Evolutionary conservation across 1,140 invertebrate genomes (phyloP), one percentile per base, ranked within the genome.

Genomic region (Lysiphlebus fabarum): DNA sequence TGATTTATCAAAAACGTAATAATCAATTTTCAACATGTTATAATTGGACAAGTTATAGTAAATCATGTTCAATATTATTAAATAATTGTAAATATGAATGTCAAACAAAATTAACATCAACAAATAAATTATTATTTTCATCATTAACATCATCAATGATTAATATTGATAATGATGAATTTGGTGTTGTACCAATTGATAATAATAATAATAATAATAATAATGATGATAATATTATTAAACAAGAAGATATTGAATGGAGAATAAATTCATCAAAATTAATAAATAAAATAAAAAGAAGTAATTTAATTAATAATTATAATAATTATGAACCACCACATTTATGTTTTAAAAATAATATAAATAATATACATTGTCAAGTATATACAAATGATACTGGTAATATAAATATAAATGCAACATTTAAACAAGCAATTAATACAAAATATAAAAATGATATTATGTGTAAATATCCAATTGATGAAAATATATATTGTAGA

Each of bases 1-100:
- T 82, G 41, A 80, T 91, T 10, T 82, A 86, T 66, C 87, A 90
- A 72, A 85, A 90, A 65, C 81, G 84, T 1, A 59, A 17, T 11
- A 48, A 49, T 34, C 56, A 58, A 40, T 61, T 61, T 38, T 61
- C 62, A 6, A 64, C 59, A 5, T 64, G 63, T 17, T 64, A 64
- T 48, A 64, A 62, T 37, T 62, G 63, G 63, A 64, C 59, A n/a
- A 64, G 83, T 5, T 82, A 83, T 47, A 85, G 82, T 73, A 64
- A 76, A 66, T 61, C 73, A 60, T 85, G 84, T 4, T 65, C 68
- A 1, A 67, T 86, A 47, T 67, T 78, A 8, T 64, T 86, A 6
- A 77, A 78, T 10, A 79, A 83, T 42, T 87, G 86, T 62, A 75
- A 77, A 6, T 87, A 86, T 62, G 78, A 80, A 7, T 87, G 85